Percentiles rank a stretch among this genome's conserved stretches.
These are phyloP conservation scores for Anagyrus pseudococci DNA, from an alignment of 2,888 invertebrate species.

Conservation along the genomic window DNA sequence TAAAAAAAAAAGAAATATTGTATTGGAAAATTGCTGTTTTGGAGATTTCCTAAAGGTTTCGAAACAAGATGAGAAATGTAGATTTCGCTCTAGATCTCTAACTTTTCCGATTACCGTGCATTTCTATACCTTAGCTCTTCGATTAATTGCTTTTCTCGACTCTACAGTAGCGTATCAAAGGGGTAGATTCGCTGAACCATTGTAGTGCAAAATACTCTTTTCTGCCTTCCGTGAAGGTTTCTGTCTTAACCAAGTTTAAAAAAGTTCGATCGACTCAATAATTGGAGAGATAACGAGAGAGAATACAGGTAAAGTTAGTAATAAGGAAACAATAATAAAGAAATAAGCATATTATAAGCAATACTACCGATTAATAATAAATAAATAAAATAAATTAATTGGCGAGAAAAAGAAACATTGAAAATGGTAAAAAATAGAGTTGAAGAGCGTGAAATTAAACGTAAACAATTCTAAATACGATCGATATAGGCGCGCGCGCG, in stretches of 20 bases:
- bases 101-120: too few species aligned
- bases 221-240: conserved; percentile 35
- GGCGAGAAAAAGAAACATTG: background rate
- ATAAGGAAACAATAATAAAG: conserved; percentile 19
- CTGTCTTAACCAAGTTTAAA: conserved; percentile 16
- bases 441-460: background rate
- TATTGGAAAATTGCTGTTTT: too few species aligned
- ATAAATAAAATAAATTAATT: too few species aligned
- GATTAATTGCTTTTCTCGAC: too few species aligned
- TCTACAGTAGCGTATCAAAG: too few species aligned
- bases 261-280: conserved; percentile 27
- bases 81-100: too few species aligned
- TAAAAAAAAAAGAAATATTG: too few species aligned
- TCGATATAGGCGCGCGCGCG: background rate
- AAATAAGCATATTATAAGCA: conserved; percentile 20
- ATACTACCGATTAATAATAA: conserved; percentile 22
- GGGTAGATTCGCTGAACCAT: conserved; percentile 8
- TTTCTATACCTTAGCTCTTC: too few species aligned
- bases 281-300: conserved; percentile 2
- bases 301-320: conserved; percentile 31
- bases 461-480: conserved; percentile 23
- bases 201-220: conserved; percentile 19
- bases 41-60: too few species aligned
- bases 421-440: background rate
- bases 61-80: too few species aligned